Percentiles rank a stretch among this genome's conserved stretches.
phyloP scores from a whole-genome alignment of 2,888 invertebrate genomes.

The Bibio marci region DNA sequence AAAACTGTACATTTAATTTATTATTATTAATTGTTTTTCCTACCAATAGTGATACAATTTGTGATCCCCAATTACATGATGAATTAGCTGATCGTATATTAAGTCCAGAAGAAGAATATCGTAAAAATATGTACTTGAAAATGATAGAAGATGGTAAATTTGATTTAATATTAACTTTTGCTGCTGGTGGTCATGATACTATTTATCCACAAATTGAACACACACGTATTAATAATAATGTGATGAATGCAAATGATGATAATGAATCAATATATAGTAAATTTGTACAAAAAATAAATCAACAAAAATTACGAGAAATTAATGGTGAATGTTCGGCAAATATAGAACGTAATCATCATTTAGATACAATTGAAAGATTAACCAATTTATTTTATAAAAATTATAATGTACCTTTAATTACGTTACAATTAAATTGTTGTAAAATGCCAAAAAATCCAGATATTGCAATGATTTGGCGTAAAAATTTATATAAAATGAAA shows the following conservation, averaged over 20 bases:
- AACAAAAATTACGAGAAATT: constrained; percentile 18
- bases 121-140: constrained; percentile 35
- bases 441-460: constrained; percentile 53
- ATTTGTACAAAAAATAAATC: constrained; percentile 21
- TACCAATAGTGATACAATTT: constrained; percentile 18
- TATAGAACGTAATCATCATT: constrained; percentile 1
- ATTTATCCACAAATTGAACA: constrained; percentile 17
- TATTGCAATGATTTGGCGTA: constrained; percentile 55
- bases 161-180: constrained; percentile 54
- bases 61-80: constrained; percentile 23
- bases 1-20: too few species aligned
- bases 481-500: constrained; percentile 44
- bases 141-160: constrained; percentile 48
- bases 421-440: constrained; percentile 64
- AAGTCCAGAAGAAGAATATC: constrained; percentile 19
- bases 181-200: constrained; percentile 53
- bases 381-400: constrained; percentile 42
- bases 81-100: constrained; percentile 53
- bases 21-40: neutral
- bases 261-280: constrained; percentile 19
- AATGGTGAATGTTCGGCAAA: neutral
- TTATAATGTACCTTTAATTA: constrained; percentile 47
- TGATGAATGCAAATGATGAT: constrained; percentile 1
- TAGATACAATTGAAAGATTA: constrained; percentile 21
- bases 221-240: too few species aligned